Evolutionary conservation across 2,888 invertebrate species (phyloP).

Genomic region (Pyrrhosoma nymphula): DNA sequence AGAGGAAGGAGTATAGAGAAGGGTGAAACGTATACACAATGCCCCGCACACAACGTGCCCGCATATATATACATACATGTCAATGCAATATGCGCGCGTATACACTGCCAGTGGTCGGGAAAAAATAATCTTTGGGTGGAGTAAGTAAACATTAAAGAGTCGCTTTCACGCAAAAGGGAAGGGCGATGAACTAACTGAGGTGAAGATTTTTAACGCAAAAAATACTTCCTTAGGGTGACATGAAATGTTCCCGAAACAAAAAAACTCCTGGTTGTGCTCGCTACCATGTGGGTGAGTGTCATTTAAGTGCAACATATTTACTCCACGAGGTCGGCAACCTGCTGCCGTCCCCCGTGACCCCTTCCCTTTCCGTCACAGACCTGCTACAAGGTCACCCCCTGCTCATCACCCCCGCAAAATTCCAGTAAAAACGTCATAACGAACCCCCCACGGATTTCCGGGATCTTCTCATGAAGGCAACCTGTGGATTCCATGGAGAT

Average conservation of each 20-base stretch:
- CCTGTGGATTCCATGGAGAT: neutral
- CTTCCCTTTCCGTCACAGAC: neutral
- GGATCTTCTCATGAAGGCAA: neutral
- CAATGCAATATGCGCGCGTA: neutral
- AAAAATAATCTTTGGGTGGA: neutral
- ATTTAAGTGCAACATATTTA: neutral
- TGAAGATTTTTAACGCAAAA: neutral
- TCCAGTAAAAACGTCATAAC: neutral
- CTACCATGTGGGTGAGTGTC: neutral
- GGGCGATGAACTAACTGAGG: neutral
- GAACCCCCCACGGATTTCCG: neutral
- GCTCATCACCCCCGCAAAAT: neutral
- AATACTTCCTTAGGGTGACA: neutral
- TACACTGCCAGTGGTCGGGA: slow-evolving; percentile 32
- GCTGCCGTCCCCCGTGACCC: neutral
- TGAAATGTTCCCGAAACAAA: neutral
- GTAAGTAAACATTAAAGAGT: too few relatives aligned
- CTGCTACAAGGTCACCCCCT: neutral
- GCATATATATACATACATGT: neutral
- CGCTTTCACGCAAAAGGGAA: neutral
- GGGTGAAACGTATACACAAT: neutral
- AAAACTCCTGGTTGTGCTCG: neutral
- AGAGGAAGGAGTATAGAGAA: slow-evolving; percentile 14
- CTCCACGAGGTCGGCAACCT: neutral
- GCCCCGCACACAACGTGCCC: neutral